Conservation (phyloP, 2,113 vertebrate genomes). For the Brachypodius melanocephalos region DNA sequence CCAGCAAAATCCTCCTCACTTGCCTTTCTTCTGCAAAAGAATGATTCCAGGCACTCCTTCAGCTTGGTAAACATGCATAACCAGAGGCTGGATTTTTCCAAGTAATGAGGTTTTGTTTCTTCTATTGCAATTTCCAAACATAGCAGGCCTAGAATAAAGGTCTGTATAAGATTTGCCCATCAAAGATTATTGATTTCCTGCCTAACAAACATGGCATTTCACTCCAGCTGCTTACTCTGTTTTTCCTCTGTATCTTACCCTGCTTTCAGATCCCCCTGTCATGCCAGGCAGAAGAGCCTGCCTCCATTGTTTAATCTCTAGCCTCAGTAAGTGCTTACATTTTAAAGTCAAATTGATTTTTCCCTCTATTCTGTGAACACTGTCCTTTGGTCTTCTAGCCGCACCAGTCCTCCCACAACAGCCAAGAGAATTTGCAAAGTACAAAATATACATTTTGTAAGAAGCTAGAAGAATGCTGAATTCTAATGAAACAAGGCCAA, state of each 20-base stretch:
- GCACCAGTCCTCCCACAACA: not conserved
- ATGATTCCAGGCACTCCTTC: constrained; percentile 14
- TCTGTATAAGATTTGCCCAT: constrained; percentile 1
- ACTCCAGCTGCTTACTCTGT: not conserved
- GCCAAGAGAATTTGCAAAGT: not conserved
- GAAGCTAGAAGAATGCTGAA: not conserved
- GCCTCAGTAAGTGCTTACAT: not conserved
- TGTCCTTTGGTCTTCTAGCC: not conserved
- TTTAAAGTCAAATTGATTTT: constrained; percentile 36
- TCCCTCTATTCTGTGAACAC: not conserved
- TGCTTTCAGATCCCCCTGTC: not conserved
- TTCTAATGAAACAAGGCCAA: constrained; percentile 12
- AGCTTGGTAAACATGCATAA: constrained; percentile 3
- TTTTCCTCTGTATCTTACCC: not conserved
- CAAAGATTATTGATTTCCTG: constrained; percentile 16
- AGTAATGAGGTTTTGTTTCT: constrained; percentile 13
- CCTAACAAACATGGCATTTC: constrained; percentile 3
- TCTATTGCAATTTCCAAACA: constrained; percentile 17
- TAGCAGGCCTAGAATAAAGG: not conserved
- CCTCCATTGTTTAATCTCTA: constrained; percentile 16
- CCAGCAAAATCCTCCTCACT: constrained; percentile 5
- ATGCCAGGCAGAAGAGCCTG: constrained; percentile 8
- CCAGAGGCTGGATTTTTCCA: not conserved
- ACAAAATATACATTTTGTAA: not conserved
- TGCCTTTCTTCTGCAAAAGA: constrained; percentile 9